These are phyloP conservation scores for Anabas testudineus DNA, from an alignment of 2,797 vertebrate species.

Conservation along the genomic window DNA sequence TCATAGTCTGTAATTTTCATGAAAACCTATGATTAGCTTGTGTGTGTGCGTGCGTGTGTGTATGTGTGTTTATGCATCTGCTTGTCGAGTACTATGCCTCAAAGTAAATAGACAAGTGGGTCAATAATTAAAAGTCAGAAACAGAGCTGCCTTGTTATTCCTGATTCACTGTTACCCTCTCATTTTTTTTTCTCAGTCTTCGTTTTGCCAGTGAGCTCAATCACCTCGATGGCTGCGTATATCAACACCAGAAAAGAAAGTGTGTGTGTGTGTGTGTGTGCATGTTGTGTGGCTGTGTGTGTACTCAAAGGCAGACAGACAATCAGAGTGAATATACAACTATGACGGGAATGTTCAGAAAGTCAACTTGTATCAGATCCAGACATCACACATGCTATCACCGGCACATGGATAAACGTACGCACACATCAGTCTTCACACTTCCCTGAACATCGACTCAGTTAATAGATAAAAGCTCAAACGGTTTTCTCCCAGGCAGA, in stretches of 20 bases:
- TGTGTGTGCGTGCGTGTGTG: slow-evolving; percentile 31
- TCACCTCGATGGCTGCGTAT: slow-evolving; percentile 9
- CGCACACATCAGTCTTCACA: slow-evolving; percentile 13
- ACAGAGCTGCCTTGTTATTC: slow-evolving; percentile 35
- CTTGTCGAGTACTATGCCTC: slow-evolving; percentile 40
- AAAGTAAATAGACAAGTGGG: slow-evolving; percentile 60
- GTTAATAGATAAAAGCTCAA: slow-evolving; percentile 39
- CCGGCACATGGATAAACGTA: slow-evolving; percentile 4
- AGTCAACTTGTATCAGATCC: slow-evolving; percentile 41
- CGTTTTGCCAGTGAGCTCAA: slow-evolving; percentile 25
- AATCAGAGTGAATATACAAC: slow-evolving; percentile 40
- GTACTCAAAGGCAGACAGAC: slow-evolving; percentile 9
- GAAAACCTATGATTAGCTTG: slow-evolving; percentile 68
- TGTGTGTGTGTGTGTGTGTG: neutral
- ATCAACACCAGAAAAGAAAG: slow-evolving; percentile 31
- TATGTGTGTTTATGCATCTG: slow-evolving; percentile 41
- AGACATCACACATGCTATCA: slow-evolving; percentile 12
- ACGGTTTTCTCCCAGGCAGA: slow-evolving; percentile 22
- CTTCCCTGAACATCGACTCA: slow-evolving; percentile 6
- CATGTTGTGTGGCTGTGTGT: neutral
- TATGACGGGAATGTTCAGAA: slow-evolving; percentile 33
- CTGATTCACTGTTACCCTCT: slow-evolving; percentile 44
- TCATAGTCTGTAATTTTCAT: slow-evolving; percentile 73
- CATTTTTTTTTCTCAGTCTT: slow-evolving; percentile 18
- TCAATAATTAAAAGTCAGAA: slow-evolving; percentile 60